phyloP scores from a whole-genome alignment of 2,888 invertebrate species.

The Drosophila incognita region DNA sequence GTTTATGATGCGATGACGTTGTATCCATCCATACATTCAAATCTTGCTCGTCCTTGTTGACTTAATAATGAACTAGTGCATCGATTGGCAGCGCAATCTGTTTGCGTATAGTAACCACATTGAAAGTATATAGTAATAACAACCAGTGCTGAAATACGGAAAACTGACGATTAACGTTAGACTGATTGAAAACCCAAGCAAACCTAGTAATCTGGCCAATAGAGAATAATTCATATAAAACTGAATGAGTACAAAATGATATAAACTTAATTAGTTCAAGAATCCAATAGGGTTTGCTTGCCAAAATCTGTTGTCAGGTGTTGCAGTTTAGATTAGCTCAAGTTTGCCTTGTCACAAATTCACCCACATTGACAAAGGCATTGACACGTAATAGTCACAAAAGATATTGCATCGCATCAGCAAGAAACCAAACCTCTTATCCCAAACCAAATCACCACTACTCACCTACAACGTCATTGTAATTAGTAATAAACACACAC shows the following conservation, averaged over 20 bases:
- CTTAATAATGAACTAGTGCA: slow-evolving; percentile 31
- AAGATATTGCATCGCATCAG: neutral
- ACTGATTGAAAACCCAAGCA: neutral
- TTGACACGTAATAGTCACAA: neutral
- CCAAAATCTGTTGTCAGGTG: neutral
- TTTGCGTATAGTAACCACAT: slow-evolving; percentile 21
- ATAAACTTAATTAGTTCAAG: neutral
- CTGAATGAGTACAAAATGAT: neutral
- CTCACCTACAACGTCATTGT: neutral
- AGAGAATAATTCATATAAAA: neutral
- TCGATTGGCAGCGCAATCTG: slow-evolving; percentile 28
- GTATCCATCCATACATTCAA: slow-evolving; percentile 5
- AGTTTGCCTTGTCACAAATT: neutral
- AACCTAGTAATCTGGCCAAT: neutral
- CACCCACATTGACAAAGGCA: neutral
- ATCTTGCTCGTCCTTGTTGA: slow-evolving; percentile 9
- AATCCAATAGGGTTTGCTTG: neutral
- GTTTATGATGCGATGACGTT: slow-evolving; percentile 73
- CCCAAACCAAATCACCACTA: neutral
- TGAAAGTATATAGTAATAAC: slow-evolving; percentile 20
- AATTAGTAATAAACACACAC: slow-evolving; percentile 19
- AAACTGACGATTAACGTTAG: slow-evolving; percentile 12
- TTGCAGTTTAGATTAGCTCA: neutral
- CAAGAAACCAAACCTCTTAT: neutral
- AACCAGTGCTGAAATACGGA: slow-evolving; percentile 10